phyloP scores from a whole-genome alignment of 1,140 invertebrate genomes.

The Drosophila subobscura region DNA sequence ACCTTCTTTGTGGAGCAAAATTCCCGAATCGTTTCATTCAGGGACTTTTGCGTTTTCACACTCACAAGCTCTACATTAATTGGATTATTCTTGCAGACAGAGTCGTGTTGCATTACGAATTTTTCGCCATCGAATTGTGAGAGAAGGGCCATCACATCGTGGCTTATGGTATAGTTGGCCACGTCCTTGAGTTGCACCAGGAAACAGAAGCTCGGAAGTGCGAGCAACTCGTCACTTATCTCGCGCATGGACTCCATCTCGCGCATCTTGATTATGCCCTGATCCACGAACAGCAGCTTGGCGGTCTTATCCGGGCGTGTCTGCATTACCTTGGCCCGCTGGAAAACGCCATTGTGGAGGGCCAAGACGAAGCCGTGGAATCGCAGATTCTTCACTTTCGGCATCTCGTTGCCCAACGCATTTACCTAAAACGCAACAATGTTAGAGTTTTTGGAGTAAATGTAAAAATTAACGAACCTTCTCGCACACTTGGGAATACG shows the following conservation, averaged over 20 bases:
- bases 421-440: slow-evolving; percentile 24
- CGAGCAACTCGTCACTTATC: slow-evolving; percentile 51
- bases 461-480: slow-evolving; percentile 60
- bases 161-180: slow-evolving; percentile 7
- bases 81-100: slow-evolving; percentile 3
- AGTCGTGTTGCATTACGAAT: slow-evolving; percentile 1
- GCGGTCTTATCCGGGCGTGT: background rate
- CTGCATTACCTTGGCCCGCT: slow-evolving; percentile 42
- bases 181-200: slow-evolving; percentile 54
- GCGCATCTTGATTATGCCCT: slow-evolving; percentile 24
- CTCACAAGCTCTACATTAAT: slow-evolving; percentile 35
- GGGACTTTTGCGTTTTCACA: slow-evolving; percentile 11
- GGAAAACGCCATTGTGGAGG: slow-evolving; percentile 17
- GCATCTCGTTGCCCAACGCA: slow-evolving; percentile 25
- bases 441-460: background rate
- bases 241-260: slow-evolving; percentile 30
- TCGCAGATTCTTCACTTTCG: slow-evolving; percentile 7
- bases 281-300: slow-evolving; percentile 54
- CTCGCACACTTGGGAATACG: slow-evolving; percentile 30
- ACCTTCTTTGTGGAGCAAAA: slow-evolving; percentile 17
- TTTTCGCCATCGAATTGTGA: slow-evolving; percentile 26
- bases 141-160: slow-evolving; percentile 21
- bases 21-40: slow-evolving; percentile 42
- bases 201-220: slow-evolving; percentile 31
- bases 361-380: slow-evolving; percentile 32